phyloP scores from a whole-genome alignment of 2,113 vertebrate species.

The Pavo muticus region DNA sequence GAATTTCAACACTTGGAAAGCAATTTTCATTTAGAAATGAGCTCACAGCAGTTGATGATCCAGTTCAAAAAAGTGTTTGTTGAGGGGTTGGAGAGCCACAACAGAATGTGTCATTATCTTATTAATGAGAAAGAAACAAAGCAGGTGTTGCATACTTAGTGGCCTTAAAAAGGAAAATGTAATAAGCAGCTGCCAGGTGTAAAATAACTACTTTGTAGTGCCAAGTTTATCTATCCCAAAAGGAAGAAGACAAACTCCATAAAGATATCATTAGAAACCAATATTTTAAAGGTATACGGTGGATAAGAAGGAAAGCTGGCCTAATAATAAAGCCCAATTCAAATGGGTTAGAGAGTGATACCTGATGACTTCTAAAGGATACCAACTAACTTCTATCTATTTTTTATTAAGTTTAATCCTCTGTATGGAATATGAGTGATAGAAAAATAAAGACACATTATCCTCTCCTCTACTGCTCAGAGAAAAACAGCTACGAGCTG shows the following conservation, averaged over 20 bases:
- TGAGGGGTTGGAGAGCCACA: not conserved
- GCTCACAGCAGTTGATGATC: slow-evolving; percentile 16
- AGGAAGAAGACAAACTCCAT: not conserved
- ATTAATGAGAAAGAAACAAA: slow-evolving; percentile 16
- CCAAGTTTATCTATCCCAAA: not conserved
- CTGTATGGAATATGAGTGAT: not conserved
- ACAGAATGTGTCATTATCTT: not conserved
- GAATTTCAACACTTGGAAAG: slow-evolving; percentile 37
- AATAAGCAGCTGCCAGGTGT: not conserved
- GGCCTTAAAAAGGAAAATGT: not conserved
- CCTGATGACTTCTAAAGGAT: not conserved
- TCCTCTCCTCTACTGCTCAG: not conserved
- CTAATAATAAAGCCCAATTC: not conserved
- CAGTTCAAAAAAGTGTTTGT: not conserved
- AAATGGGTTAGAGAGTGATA: not conserved
- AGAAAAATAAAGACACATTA: not conserved
- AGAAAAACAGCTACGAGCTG: not conserved
- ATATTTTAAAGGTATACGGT: not conserved
- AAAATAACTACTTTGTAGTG: not conserved
- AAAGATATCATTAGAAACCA: not conserved
- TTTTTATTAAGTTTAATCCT: not conserved
- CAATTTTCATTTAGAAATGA: not conserved
- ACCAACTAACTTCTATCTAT: not conserved
- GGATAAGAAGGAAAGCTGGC: not conserved
- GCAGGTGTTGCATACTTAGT: not conserved